Base-by-base conservation (phyloP, 2,888 invertebrate species). In the Barypeithes pellucidus region DNA sequence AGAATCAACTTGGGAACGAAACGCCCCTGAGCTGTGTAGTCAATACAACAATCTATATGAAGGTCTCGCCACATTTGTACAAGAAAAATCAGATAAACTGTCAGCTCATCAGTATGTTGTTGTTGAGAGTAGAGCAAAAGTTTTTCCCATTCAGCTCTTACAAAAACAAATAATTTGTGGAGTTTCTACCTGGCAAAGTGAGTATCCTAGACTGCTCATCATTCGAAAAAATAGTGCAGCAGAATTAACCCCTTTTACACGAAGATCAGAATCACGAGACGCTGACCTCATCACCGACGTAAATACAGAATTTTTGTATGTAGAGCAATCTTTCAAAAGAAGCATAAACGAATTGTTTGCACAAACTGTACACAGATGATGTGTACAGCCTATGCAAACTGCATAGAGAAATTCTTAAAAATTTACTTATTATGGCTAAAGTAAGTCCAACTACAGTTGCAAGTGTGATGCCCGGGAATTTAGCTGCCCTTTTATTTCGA, bases 251-350 rank as follows among this genome's bases (percentile, higher is more conserved):
- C 9, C 39, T 5, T 39, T 39, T 14, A 54, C 29, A 20, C n/a
- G n/a, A 50, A 2, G 9, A 50, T 12, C 20, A 2, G 20, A 7
- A 18, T 5, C 18, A 5, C 20, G 22, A 50, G 29, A 54, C 9
- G 54, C 54, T 11, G 54, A 54, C n/a, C 29, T 54, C 4, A 18
- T 54, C 1, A 20, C 22, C 3, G 3, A 54, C 11, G 24, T 22
- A 14, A 54, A 54, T 29, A 54, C 54, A 2, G 22, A 54, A 22
- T 54, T n/a, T n/a, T n/a, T n/a, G n/a, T n/a, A n/a, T n/a, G n/a
- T 52, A 20, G 52, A 52, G 12, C 52, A 52, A 22, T 54, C 54
- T 18, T 54, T 54, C 11, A 54, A 54, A 54, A 18, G 54, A 18
- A 22, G 22, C n/a, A 5, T 54, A 14, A 54, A 54, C n/a, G 29